phyloP scores from a whole-genome alignment of 2,113 vertebrate species.

The Tiliqua scincoides region DNA sequence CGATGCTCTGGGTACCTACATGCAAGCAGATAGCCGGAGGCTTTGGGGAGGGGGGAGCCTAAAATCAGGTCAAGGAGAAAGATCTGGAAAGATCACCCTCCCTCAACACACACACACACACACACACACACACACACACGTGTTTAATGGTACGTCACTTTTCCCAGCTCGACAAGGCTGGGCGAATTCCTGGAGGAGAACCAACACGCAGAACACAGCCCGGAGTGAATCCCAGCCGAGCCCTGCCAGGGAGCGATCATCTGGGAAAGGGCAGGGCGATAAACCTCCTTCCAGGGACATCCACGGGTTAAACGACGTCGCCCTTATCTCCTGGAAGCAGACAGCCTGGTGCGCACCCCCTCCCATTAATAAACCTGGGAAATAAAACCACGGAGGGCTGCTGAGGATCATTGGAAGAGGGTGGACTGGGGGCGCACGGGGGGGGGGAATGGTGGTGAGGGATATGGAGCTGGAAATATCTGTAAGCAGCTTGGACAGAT shows the following conservation, averaged over 20 bases:
- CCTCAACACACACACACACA: neutral
- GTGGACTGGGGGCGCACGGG: neutral
- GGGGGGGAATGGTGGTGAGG: neutral
- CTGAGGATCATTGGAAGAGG: neutral
- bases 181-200: neutral
- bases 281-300: neutral
- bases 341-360: slow-evolving; percentile 29
- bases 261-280: fast-evolving
- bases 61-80: neutral
- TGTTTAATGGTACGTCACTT: neutral
- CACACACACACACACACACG: no score
- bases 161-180: neutral
- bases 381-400: slow-evolving; percentile 4
- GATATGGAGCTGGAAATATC: neutral
- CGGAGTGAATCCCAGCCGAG: neutral
- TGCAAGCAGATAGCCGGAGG: neutral
- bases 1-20: neutral
- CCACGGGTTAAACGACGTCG: slow-evolving; percentile 64
- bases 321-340: slow-evolving; percentile 75
- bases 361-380: slow-evolving; percentile 61
- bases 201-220: neutral
- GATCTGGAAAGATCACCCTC: neutral
- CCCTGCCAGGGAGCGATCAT: neutral
- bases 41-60: neutral
- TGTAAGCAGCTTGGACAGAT: neutral